Conservation (phyloP, 2,888 invertebrate species). For the Aproaerema taeniolella region DNA sequence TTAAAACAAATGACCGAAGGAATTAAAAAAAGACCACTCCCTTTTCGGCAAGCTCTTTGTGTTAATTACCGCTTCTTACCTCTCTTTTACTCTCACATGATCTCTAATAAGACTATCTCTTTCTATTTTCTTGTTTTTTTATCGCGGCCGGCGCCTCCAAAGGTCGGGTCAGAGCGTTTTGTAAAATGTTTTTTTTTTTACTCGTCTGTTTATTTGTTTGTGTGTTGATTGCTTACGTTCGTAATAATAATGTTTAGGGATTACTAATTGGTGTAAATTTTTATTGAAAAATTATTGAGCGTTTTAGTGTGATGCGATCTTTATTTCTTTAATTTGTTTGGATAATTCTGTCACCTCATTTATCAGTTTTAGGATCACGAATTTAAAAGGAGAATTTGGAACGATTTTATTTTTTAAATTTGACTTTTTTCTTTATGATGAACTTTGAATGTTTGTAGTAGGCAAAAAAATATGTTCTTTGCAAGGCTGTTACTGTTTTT, state of each 20-base stretch:
- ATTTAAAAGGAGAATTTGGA: too few species aligned
- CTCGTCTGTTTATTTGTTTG: conserved; percentile 53
- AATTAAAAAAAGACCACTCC: conserved; percentile 46
- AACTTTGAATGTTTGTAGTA: too few species aligned
- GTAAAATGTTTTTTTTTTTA: conserved; percentile 42
- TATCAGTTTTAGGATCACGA: too few species aligned
- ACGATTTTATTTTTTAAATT: too few species aligned
- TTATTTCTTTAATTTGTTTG: too few species aligned
- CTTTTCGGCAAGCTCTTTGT: conserved; percentile 70
- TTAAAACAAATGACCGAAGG: conserved; percentile 56
- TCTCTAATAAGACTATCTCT: conserved; percentile 24
- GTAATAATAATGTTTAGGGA: conserved; percentile 70
- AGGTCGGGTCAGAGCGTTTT: conserved; percentile 71
- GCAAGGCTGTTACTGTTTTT: too few species aligned
- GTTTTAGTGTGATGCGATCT: too few species aligned
- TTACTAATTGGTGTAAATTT: conserved; percentile 71
- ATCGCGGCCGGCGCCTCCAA: conserved; percentile 57
- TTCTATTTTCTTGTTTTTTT: conserved; percentile 18
- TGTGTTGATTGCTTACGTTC: conserved; percentile 56
- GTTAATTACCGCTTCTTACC: conserved; percentile 54
- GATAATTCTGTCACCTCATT: too few species aligned
- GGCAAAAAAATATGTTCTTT: too few species aligned
- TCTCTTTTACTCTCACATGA: conserved; percentile 23
- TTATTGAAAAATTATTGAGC: conserved; percentile 63
- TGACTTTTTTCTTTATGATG: too few species aligned